Conservation (phyloP, 2,888 invertebrate species). For the Muschampia staudingeri region DNA sequence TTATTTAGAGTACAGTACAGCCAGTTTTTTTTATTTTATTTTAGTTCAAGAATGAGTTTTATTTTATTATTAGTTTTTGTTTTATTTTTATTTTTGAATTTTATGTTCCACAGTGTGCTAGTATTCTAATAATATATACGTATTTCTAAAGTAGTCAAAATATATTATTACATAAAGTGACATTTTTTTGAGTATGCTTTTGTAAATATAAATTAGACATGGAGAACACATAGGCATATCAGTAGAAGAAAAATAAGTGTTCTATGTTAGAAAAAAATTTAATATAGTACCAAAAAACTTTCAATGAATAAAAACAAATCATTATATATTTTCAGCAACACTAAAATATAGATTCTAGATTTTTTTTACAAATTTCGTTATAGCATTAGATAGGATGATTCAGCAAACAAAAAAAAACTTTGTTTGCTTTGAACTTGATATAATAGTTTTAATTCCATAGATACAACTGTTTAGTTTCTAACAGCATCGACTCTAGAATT, state of each 20-base stretch:
- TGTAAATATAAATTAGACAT: slow-evolving; percentile 86
- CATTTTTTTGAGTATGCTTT: slow-evolving; percentile 89
- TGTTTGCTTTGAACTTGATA: slow-evolving; percentile 13
- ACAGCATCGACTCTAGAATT: slow-evolving; percentile 43
- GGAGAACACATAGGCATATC: slow-evolving; percentile 69
- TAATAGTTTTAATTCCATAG: slow-evolving; percentile 26
- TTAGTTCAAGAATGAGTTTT: slow-evolving; percentile 83
- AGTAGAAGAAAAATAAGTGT: slow-evolving; percentile 57
- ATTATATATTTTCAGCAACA: slow-evolving; percentile 1
- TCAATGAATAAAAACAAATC: not conserved
- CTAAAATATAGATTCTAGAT: slow-evolving; percentile 20
- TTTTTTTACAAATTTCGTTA: slow-evolving; percentile 5
- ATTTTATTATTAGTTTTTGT: slow-evolving; percentile 84
- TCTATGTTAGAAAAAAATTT: slow-evolving; percentile 77
- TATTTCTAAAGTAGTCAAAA: slow-evolving; percentile 81
- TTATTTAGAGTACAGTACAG: slow-evolving; percentile 83
- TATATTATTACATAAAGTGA: slow-evolving; percentile 78
- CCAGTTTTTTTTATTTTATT: slow-evolving; percentile 70
- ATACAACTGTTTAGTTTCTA: slow-evolving; percentile 47
- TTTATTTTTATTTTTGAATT: slow-evolving; percentile 74
- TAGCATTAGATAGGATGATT: slow-evolving; percentile 31
- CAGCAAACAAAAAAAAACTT: slow-evolving; percentile 19
- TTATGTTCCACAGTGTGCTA: slow-evolving; percentile 88
- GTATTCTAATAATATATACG: slow-evolving; percentile 78
- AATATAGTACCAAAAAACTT: slow-evolving; percentile 17